These are phyloP conservation scores for Isoperla grammatica DNA, from an alignment of 2,888 invertebrate genomes.

Conservation along the genomic window DNA sequence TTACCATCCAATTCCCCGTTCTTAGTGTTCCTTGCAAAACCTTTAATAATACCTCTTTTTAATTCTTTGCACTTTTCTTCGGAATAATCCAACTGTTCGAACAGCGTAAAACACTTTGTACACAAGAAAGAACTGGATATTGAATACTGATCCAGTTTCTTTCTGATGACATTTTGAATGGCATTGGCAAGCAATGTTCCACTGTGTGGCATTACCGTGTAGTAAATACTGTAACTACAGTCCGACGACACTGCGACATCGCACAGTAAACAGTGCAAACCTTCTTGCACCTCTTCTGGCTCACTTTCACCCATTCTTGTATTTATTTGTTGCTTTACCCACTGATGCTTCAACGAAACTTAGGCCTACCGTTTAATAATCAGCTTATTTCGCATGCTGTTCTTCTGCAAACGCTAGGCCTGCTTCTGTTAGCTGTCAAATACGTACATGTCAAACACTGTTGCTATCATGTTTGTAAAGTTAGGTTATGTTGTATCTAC, in stretches of 20 bases:
- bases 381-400: too few relatives aligned
- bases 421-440: too few relatives aligned
- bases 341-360: too few relatives aligned
- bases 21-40: conserved; percentile 25
- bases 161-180: conserved; percentile 30
- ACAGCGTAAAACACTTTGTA: conserved; percentile 31
- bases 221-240: conserved; percentile 29
- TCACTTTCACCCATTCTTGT: conserved; percentile 26
- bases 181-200: conserved; percentile 30
- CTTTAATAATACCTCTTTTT: conserved; percentile 27
- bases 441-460: too few relatives aligned
- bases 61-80: conserved; percentile 30
- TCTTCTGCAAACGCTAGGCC: too few relatives aligned
- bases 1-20: conserved; percentile 25
- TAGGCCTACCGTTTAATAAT: too few relatives aligned
- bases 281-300: conserved; percentile 11
- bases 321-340: too few relatives aligned
- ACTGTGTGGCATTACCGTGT: conserved; percentile 32
- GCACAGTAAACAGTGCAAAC: conserved; percentile 27
- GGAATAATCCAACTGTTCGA: conserved; percentile 32
- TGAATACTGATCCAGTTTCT: conserved; percentile 19
- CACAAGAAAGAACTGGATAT: conserved; percentile 30
- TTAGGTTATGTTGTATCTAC: too few relatives aligned
- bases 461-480: too few relatives aligned
- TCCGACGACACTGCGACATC: conserved; percentile 22